Evolutionary conservation across 35 echinoderm and acorn worm genomes (phyloP).

Genomic region (Diadema setosum): DNA sequence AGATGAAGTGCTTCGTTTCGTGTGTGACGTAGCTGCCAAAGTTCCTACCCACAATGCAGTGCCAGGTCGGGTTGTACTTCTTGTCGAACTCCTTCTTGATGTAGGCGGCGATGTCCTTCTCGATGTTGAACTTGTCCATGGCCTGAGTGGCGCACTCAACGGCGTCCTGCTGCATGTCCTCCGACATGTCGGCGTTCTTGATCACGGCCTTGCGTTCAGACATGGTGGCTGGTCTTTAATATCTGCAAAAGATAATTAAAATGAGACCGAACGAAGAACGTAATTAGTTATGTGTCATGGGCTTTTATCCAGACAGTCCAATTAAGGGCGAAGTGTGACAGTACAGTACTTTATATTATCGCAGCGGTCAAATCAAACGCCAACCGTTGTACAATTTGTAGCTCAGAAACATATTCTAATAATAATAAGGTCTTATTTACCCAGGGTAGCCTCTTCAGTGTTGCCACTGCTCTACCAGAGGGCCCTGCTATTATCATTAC

Average conservation of each 20-base stretch:
- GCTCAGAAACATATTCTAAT: too few species aligned
- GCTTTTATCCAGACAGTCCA: too few species aligned
- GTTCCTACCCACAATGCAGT: conserved; percentile 95
- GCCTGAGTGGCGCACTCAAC: conserved; percentile 86
- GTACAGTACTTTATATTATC: too few species aligned
- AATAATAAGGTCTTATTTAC: too few species aligned
- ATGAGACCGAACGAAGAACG: too few species aligned
- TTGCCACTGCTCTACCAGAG: too few species aligned
- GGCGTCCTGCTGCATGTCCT: conserved; percentile 88
- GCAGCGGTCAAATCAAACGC: too few species aligned
- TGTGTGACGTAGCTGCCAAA: conserved; percentile 98
- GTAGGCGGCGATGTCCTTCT: conserved; percentile 91
- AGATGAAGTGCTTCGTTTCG: conserved; percentile 98
- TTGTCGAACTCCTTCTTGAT: conserved; percentile 98
- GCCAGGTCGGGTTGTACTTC: conserved; percentile 97
- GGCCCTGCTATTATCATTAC: too few species aligned
- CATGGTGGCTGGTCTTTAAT: conserved; percentile 34
- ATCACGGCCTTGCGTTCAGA: conserved; percentile 92
- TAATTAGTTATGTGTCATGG: too few species aligned
- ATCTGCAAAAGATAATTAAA: neutral
- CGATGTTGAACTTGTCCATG: conserved; percentile 95
- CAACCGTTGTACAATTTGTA: too few species aligned
- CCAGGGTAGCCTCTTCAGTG: too few species aligned
- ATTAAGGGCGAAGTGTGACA: too few species aligned
- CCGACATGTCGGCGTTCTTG: conserved; percentile 95